Base-by-base conservation (phyloP, 2,888 invertebrate species). In the Elmis aenea region DNA sequence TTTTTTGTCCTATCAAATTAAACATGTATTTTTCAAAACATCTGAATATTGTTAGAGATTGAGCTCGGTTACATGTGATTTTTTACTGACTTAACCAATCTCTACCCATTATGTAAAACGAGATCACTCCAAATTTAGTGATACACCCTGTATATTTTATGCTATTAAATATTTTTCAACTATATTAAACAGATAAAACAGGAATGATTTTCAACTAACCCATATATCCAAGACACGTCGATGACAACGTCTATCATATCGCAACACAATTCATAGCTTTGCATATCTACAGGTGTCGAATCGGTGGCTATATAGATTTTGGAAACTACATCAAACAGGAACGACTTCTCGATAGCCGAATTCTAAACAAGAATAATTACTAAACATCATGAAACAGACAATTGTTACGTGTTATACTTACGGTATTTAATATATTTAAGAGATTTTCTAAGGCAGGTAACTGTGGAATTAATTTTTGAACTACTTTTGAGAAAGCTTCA, bases 221-320 rank as follows among this genome's bases (percentile, higher is more conserved):
- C 96, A 72, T 99, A 99, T 68, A 99, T 99, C 72, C 92, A 92
- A 5, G 97, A 96, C 41, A 99, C 85, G 73, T 99, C 99, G 54
- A 97, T 92, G 35, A 97, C 95, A 31, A 99, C 95, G 74, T 99
- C 99, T 57, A 99, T 99, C 97, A 99, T 99, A 74, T 99, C 99
- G 74, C 99, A 99, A 72, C 99, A 99, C 22, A 99, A 73, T 70
- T 99, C 99, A 64, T 99, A 99, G 60, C 92, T 92, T 70, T 97
- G 96, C 97, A 99, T 97, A 66, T 99, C 99, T 3, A 99, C 97
- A 2, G 97, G 97, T 6, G 94, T 92, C 52, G 93, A 93, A 70
- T 99, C 99, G 1, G 99, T 99, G n/a, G 99, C 99, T 52, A 99
- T 95, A 70, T 99, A 99, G 55, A 99, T 99, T 74, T 92, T 92